These are phyloP conservation scores for Tringa solitaria DNA, from an alignment of 2,113 vertebrate species.

Conservation along the genomic window DNA sequence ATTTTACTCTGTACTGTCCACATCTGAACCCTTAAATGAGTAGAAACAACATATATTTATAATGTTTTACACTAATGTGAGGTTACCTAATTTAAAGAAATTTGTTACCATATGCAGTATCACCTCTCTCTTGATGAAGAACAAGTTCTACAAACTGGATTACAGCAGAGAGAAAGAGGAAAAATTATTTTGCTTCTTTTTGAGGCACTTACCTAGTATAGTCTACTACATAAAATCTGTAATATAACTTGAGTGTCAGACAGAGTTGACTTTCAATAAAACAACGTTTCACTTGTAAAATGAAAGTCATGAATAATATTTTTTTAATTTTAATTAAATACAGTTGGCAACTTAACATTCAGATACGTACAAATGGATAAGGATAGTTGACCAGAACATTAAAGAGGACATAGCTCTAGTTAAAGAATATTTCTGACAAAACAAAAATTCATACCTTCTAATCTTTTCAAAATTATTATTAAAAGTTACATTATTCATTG, in stretches of 20 bases:
- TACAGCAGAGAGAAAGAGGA: background rate
- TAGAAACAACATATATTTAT: background rate
- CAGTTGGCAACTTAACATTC: background rate
- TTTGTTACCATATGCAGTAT: background rate
- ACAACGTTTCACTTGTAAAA: background rate
- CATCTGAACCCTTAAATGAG: background rate
- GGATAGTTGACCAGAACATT: background rate
- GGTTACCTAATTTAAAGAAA: background rate
- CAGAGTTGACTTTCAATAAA: background rate
- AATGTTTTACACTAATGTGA: background rate
- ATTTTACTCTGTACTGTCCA: background rate
- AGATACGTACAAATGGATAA: background rate
- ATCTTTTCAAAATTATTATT: slow-evolving; percentile 33
- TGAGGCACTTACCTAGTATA: background rate
- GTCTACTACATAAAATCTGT: background rate
- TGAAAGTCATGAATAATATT: background rate
- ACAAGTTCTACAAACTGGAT: background rate
- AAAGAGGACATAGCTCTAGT: background rate
- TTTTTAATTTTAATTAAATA: background rate
- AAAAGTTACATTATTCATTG: slow-evolving; percentile 22
- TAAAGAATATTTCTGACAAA: background rate
- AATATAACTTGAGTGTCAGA: background rate
- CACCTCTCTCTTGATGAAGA: background rate
- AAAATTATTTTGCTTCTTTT: background rate
- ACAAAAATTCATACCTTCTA: slow-evolving; percentile 6